These are phyloP conservation scores for Otolemur garnettii DNA, from an alignment of 2,113 vertebrate species.

Conservation along the genomic window DNA sequence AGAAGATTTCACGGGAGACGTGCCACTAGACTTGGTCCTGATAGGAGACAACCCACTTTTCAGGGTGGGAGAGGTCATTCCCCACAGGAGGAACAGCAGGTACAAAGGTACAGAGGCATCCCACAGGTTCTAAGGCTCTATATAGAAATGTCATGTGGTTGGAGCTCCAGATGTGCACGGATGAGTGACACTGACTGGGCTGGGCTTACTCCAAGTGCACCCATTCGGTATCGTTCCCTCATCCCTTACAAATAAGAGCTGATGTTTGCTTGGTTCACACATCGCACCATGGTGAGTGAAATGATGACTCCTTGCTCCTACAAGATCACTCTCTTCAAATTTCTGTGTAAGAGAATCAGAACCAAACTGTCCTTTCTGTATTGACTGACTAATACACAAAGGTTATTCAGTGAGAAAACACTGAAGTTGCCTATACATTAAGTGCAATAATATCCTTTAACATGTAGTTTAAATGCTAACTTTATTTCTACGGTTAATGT, in stretches of 20 bases:
- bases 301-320: background rate
- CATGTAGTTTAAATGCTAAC: background rate
- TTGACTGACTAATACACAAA: slow-evolving; percentile 5
- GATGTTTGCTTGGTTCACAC: background rate
- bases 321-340: background rate
- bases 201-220: background rate
- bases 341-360: background rate
- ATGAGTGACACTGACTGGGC: background rate
- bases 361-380: background rate
- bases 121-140: background rate
- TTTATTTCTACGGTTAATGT: slow-evolving; percentile 2
- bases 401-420: background rate
- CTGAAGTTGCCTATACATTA: background rate
- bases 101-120: background rate
- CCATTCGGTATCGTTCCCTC: background rate
- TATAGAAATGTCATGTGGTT: background rate
- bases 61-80: background rate
- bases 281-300: background rate
- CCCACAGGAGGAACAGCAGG: background rate
- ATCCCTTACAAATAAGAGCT: background rate
- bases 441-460: background rate
- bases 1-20: background rate
- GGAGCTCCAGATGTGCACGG: background rate
- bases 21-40: background rate
- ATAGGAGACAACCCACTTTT: background rate